These are phyloP conservation scores for Corythaeola cristata DNA, from an alignment of 2,113 vertebrate species.

Conservation along the genomic window DNA sequence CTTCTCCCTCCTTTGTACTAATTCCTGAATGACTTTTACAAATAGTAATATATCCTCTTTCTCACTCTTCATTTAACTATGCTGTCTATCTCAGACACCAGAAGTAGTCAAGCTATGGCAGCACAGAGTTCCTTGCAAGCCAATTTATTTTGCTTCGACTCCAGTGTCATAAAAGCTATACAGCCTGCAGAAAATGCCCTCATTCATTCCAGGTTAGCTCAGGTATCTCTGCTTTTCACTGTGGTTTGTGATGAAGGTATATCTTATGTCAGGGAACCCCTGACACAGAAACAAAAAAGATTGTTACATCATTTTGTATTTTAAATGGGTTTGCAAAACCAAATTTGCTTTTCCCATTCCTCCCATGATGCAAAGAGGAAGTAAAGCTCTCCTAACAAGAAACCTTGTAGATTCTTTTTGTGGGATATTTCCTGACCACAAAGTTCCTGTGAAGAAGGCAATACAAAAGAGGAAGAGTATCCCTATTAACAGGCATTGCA, in stretches of 20 bases:
- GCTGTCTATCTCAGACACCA: background rate
- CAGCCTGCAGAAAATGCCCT: background rate
- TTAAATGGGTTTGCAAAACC: background rate
- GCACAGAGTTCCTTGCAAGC: background rate
- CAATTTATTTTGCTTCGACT: background rate
- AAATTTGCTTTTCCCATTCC: background rate
- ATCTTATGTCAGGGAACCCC: background rate
- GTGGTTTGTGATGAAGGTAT: background rate
- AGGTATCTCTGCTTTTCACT: background rate
- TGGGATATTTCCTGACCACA: background rate
- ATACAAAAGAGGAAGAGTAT: background rate
- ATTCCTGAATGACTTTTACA: slow-evolving; percentile 21
- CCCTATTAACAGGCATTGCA: background rate
- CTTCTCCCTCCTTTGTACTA: background rate
- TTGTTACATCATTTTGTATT: background rate
- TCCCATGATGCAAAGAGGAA: background rate
- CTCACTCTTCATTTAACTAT: background rate
- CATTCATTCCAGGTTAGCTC: background rate
- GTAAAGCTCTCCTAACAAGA: background rate
- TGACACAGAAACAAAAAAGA: background rate
- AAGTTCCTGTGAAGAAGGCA: background rate
- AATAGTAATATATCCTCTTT: slow-evolving; percentile 3
- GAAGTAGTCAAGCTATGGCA: background rate
- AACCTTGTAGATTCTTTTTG: background rate
- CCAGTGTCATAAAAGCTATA: background rate